Percentiles rank a stretch among this genome's conserved stretches.
These are phyloP conservation scores for Heptranchias perlo DNA, from an alignment of 2,113 vertebrate genomes.

Conservation along the genomic window DNA sequence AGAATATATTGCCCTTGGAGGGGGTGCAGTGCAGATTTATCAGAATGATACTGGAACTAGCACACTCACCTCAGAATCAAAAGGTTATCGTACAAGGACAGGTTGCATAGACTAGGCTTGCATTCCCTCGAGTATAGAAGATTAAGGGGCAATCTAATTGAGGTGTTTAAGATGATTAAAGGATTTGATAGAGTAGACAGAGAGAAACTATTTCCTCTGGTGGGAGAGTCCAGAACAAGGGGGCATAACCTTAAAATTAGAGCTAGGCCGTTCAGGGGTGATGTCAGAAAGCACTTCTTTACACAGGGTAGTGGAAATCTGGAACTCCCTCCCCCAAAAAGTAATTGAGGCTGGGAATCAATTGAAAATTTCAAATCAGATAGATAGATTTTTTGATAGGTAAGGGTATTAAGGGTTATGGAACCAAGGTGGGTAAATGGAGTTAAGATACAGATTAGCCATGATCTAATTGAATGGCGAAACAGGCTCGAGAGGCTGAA, in stretches of 20 bases:
- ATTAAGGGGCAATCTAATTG: not conserved
- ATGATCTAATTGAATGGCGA: not conserved
- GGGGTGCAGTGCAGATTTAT: not conserved
- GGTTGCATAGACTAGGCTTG: not conserved
- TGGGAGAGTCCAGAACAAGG: not conserved
- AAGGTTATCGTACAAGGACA: not conserved
- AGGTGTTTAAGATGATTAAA: not conserved
- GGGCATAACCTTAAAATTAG: too few relatives aligned
- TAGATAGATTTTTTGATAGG: not conserved
- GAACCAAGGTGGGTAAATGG: not conserved
- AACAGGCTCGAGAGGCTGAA: too few relatives aligned
- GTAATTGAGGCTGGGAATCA: not conserved
- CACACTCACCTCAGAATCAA: too few relatives aligned
- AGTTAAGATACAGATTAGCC: not conserved
- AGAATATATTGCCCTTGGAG: not conserved
- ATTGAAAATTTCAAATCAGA: not conserved
- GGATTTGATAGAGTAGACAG: not conserved
- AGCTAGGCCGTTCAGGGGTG: not conserved
- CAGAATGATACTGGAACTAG: not conserved
- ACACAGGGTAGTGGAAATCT: not conserved
- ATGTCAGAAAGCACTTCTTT: not conserved
- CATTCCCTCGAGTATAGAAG: not conserved
- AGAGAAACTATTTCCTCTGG: not conserved
- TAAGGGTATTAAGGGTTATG: not conserved
- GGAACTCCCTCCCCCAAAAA: not conserved